phyloP scores from a whole-genome alignment of 2,113 vertebrate genomes.

The Struthidea cinerea region DNA sequence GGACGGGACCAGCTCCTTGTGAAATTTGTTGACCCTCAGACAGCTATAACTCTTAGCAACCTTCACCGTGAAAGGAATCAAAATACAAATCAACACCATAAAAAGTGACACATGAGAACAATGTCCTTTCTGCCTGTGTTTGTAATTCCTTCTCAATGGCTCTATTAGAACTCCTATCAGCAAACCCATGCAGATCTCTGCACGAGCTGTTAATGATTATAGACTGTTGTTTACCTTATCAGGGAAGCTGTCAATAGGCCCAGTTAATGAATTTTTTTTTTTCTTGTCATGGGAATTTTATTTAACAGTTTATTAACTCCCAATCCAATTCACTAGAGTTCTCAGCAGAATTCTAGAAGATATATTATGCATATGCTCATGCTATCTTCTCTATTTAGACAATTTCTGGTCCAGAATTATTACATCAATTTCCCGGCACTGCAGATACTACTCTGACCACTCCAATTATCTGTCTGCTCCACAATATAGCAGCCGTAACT shows the following conservation, averaged over 20 bases:
- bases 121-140: not conserved
- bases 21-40: constrained; percentile 63
- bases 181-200: not conserved
- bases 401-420: constrained; percentile 31
- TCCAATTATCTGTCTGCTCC: constrained; percentile 31
- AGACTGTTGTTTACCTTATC: constrained; percentile 36
- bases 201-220: not conserved
- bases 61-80: constrained; percentile 48
- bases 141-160: not conserved
- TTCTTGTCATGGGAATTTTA: not conserved
- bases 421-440: not conserved
- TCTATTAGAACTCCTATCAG: not conserved
- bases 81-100: constrained; percentile 52
- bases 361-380: not conserved
- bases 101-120: constrained; percentile 1
- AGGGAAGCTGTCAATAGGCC: constrained; percentile 28
- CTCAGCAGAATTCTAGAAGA: not conserved
- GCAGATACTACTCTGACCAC: not conserved
- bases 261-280: constrained; percentile 2
- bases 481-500: not conserved
- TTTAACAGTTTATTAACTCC: constrained; percentile 43
- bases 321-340: not conserved
- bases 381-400: constrained; percentile 7
- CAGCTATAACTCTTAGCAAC: constrained; percentile 25
- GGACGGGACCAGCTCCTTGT: not conserved